phyloP scores from a whole-genome alignment of 2,113 vertebrate species.

The Symphodus melops region DNA sequence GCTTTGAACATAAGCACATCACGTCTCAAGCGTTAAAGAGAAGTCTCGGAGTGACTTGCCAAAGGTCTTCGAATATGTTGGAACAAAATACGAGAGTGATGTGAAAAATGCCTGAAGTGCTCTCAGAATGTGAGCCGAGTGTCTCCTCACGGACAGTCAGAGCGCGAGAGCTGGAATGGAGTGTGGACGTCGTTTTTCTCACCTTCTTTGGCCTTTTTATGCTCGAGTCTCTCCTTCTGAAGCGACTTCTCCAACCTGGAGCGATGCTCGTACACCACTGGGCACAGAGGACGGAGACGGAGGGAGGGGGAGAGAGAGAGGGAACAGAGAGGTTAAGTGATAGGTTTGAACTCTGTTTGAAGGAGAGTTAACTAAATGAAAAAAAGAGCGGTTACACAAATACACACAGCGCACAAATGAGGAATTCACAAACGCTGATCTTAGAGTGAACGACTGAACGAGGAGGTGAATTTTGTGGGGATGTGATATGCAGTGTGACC shows the following conservation, averaged over 20 bases:
- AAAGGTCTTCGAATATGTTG: too few relatives aligned
- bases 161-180: constrained; percentile 4
- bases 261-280: constrained; percentile 98
- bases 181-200: constrained; percentile 51
- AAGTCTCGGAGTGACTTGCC: too few relatives aligned
- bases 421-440: not conserved
- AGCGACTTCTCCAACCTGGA: constrained; percentile 97
- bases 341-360: not conserved
- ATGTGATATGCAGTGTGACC: constrained; percentile 33
- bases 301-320: not conserved
- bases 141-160: not conserved
- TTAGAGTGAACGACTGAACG: not conserved
- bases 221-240: constrained; percentile 96
- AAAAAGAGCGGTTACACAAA: constrained; percentile 16
- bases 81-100: too few relatives aligned
- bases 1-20: too few relatives aligned
- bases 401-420: not conserved
- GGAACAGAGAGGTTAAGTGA: constrained; percentile 5
- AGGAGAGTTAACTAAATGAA: constrained; percentile 21
- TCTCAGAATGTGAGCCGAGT: not conserved
- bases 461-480: not conserved
- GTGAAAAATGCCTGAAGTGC: too few relatives aligned
- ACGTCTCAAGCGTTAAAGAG: too few relatives aligned
- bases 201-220: constrained; percentile 99
- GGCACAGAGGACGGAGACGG: constrained; percentile 19